A percentile compares a stretch with the other conserved stretches of the same genome.
Evolutionary conservation across 2,113 vertebrate genomes (phyloP).

Genomic region (Coregonus clupeaformis): DNA sequence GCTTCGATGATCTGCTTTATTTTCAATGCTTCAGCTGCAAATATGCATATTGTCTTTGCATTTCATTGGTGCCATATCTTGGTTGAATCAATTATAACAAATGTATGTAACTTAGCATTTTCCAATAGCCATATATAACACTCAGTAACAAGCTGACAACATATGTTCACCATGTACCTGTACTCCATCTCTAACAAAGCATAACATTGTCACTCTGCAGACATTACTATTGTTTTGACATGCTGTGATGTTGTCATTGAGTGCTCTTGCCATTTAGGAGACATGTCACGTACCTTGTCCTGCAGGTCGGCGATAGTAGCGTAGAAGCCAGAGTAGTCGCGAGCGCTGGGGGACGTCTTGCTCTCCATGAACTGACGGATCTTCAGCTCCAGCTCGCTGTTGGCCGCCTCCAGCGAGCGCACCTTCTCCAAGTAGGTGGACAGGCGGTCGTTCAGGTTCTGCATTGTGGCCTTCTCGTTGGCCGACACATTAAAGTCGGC

Average conservation of each 20-base stretch:
- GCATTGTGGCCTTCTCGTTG: slow-evolving; percentile 92
- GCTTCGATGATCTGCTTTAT: too few relatives aligned
- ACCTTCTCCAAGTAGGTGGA: slow-evolving; percentile 88
- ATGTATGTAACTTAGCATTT: background rate
- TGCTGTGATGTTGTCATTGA: background rate
- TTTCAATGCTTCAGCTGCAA: too few relatives aligned
- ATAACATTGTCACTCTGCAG: background rate
- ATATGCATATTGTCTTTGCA: too few relatives aligned
- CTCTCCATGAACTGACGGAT: slow-evolving; percentile 88
- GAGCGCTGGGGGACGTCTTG: slow-evolving; percentile 65
- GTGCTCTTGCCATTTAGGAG: background rate
- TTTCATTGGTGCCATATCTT: too few relatives aligned
- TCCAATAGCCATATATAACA: background rate
- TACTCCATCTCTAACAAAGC: too few relatives aligned
- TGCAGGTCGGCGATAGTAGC: slow-evolving; percentile 81
- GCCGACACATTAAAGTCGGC: slow-evolving; percentile 47
- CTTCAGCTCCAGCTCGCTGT: slow-evolving; percentile 78
- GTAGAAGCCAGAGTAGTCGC: slow-evolving; percentile 79
- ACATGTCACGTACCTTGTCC: slow-evolving; percentile 74
- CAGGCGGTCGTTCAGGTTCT: slow-evolving; percentile 90
- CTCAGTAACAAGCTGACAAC: background rate
- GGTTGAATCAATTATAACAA: background rate
- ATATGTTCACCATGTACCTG: too few relatives aligned
- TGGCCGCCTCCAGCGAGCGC: slow-evolving; percentile 79
- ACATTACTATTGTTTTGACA: background rate